Evolutionary conservation across 2,797 vertebrate genomes (phyloP).

Genomic region (Manis pentadactyla): DNA sequence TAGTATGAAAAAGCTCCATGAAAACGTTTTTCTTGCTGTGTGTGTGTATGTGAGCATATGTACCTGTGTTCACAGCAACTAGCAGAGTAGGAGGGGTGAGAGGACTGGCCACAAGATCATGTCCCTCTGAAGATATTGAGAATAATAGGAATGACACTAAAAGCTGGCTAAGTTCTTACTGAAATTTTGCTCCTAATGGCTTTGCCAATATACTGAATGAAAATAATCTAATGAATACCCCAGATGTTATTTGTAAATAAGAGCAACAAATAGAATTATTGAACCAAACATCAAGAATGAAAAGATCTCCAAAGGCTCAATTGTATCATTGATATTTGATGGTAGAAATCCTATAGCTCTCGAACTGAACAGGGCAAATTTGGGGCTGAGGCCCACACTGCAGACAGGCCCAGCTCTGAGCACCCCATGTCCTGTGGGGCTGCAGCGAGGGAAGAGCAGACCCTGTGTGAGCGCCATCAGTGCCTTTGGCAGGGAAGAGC

Average conservation of each 20-base stretch:
- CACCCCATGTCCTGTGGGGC: rapidly evolving
- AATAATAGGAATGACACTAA: neutral
- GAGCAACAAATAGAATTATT: neutral
- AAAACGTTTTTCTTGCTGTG: neutral
- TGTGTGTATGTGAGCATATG: rapidly evolving
- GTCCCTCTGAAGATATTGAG: neutral
- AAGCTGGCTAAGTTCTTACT: constrained; percentile 4
- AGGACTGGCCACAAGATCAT: neutral
- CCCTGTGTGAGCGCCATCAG: rapidly evolving
- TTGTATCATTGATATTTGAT: neutral
- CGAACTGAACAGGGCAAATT: neutral
- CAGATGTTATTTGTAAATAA: constrained; percentile 4
- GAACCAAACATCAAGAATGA: neutral
- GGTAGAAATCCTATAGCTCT: neutral
- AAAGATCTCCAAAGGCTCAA: constrained; percentile 1
- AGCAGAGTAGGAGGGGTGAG: neutral
- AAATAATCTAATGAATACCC: constrained; percentile 25
- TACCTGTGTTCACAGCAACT: neutral
- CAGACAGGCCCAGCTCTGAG: neutral
- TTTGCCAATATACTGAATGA: constrained; percentile 41
- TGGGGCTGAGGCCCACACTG: neutral
- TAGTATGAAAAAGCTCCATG: neutral
- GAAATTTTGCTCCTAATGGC: constrained; percentile 21
- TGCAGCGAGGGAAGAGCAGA: neutral
- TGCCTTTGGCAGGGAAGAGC: neutral